Evolutionary conservation across 1,140 invertebrate genomes (phyloP), one percentile per base, ranked within the genome.

Genomic region (Sesamia nonagrioides): DNA sequence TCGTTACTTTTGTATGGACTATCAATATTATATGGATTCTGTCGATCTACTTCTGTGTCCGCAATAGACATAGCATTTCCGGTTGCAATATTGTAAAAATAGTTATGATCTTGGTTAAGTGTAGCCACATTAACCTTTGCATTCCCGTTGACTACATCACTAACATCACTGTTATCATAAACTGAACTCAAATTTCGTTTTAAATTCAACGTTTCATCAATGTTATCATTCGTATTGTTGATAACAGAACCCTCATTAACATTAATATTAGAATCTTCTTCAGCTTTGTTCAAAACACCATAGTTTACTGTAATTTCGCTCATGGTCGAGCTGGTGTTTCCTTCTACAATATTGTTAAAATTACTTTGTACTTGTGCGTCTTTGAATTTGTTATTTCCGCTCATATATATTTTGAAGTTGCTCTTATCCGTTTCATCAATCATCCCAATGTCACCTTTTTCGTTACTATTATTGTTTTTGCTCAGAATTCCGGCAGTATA

Each of bases 361-460:
- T 50, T 0, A n/a, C 45, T 50, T n/a, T 50, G 45, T 13, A 50
- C 45, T 13, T 50, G 45, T 6, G 11, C 0, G 2, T 50, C 3
- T 1, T n/a, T 15, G 0, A 1, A n/a, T 13, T 15, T 50, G 56
- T 35, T 13, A 60, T 35, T 13, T 33, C 33, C 13, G 33, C 18
- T 56, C 27, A 27, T 18, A 11, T 9, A 9, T 11, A 5, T 33
- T 6, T 35, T 27, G 5, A 21, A 60, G 3, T 35, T 18, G 11
- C 27, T 60, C 15, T 8, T 58, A 45, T 72, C 66, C 35, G 52
- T 48, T 77, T 63, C 11, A 68, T 79, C 54, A 33, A 18, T 60
- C 11, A 60, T 15, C 15, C 27, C 33, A 33, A 15, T 27, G 5
- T 33, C 9, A 60, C 15, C 13, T 33, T 60, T 27, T 35, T 58